These are phyloP conservation scores for Scophthalmus maximus DNA, from an alignment of 2,113 vertebrate genomes.

Conservation along the genomic window DNA sequence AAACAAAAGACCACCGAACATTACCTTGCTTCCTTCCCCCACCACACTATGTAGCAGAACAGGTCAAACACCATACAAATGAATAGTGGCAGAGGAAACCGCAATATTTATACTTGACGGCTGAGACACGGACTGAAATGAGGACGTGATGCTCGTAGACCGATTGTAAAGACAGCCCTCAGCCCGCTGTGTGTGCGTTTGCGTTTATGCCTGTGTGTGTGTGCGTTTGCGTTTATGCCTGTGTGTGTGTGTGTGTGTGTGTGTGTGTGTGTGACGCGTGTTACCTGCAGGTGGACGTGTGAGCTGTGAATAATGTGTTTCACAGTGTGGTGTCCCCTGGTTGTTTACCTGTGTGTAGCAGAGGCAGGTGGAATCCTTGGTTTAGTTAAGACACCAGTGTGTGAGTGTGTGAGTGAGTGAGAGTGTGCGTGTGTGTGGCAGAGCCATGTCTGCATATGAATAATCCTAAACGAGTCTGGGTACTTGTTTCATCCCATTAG, in stretches of 20 bases:
- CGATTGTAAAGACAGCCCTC: slow-evolving; percentile 48
- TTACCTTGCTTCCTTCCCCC: no score
- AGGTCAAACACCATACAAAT: not conserved
- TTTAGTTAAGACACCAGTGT: slow-evolving; percentile 42
- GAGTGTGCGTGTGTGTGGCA: not conserved
- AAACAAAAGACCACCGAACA: no score
- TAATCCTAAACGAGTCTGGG: slow-evolving; percentile 25
- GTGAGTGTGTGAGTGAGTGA: slow-evolving; percentile 28
- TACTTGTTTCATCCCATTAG: slow-evolving; percentile 18
- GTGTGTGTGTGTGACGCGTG: no score
- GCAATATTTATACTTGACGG: no score
- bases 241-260: no score
- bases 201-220: no score
- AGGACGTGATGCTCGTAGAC: slow-evolving; percentile 25
- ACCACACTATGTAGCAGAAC: not conserved
- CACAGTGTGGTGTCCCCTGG: slow-evolving; percentile 61
- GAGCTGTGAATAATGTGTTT: slow-evolving; percentile 68
- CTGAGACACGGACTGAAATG: slow-evolving; percentile 1
- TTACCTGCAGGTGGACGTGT: no score
- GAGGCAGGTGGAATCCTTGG: slow-evolving; percentile 50
- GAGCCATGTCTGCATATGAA: slow-evolving; percentile 35
- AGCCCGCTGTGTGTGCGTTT: not conserved
- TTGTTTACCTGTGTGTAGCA: slow-evolving; percentile 59
- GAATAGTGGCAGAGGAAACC: not conserved
- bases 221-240: not conserved